Conservation (phyloP, 2,113 vertebrate genomes). For the Zosterops lateralis region DNA sequence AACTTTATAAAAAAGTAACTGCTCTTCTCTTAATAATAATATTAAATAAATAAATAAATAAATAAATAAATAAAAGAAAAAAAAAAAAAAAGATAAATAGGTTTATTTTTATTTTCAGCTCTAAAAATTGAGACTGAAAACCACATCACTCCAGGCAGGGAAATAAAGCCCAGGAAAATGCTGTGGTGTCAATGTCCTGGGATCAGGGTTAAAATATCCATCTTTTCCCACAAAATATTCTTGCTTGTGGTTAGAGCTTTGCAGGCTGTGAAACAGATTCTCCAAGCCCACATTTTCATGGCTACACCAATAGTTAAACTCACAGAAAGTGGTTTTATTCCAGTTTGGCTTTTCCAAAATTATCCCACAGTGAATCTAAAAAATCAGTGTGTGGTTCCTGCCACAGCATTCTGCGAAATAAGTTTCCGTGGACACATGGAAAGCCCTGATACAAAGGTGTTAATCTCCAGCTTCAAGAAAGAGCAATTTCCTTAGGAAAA, state of each 20-base stretch:
- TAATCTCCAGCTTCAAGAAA: not conserved
- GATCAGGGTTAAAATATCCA: not conserved
- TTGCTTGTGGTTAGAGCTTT: not conserved
- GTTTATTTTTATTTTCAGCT: not conserved
- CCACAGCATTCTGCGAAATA: not conserved
- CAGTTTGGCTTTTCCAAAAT: not conserved
- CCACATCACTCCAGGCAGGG: not conserved
- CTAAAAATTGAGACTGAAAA: not conserved
- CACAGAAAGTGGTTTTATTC: not conserved
- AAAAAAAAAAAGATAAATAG: not conserved
- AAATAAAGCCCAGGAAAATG: not conserved
- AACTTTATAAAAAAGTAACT: not conserved
- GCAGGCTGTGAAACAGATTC: not conserved
- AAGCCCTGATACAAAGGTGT: not conserved
- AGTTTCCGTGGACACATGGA: not conserved
- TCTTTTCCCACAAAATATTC: not conserved
- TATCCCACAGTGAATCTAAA: not conserved
- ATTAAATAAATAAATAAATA: too few relatives aligned
- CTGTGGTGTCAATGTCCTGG: not conserved
- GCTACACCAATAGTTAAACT: not conserved
- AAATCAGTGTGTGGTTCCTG: accelerated
- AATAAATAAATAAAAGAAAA: too few relatives aligned
- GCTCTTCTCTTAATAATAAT: not conserved
- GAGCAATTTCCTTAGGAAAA: not conserved
- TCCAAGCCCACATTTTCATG: not conserved